Evolutionary conservation across 2,797 vertebrate species (phyloP).

Genomic region (Nyctalus aviator): DNA sequence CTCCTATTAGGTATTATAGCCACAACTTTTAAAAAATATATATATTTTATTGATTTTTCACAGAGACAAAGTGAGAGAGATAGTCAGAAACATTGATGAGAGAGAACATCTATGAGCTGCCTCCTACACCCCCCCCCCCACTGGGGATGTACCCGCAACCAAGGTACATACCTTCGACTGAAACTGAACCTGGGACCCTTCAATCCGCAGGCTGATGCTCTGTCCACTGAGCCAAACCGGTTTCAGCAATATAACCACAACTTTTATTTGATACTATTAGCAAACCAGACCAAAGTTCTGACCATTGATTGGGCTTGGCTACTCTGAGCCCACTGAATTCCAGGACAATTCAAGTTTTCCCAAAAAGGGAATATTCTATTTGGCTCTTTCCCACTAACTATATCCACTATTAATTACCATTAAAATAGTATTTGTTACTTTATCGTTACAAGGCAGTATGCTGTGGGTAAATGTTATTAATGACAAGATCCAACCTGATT

Average conservation of each 20-base stretch:
- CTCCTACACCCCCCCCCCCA: no score
- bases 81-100: no score
- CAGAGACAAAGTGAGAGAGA: no score
- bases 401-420: not conserved
- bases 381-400: not conserved
- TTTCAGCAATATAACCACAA: not conserved
- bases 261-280: constrained; percentile 28
- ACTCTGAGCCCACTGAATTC: not conserved
- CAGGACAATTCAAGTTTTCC: constrained; percentile 15
- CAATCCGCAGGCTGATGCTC: no score
- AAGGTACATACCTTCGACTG: no score
- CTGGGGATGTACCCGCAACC: no score
- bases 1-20: not conserved
- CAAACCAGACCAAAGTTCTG: not conserved
- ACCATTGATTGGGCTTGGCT: not conserved
- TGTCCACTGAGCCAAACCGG: no score
- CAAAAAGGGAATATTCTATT: constrained; percentile 4
- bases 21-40: not conserved
- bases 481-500: not conserved
- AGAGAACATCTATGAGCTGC: no score
- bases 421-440: not conserved
- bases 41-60: no score
- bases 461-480: not conserved
- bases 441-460: not conserved
- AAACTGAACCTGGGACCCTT: no score